Base-by-base conservation (phyloP, 2,113 vertebrate genomes). In the Apodemus speciosus region DNA sequence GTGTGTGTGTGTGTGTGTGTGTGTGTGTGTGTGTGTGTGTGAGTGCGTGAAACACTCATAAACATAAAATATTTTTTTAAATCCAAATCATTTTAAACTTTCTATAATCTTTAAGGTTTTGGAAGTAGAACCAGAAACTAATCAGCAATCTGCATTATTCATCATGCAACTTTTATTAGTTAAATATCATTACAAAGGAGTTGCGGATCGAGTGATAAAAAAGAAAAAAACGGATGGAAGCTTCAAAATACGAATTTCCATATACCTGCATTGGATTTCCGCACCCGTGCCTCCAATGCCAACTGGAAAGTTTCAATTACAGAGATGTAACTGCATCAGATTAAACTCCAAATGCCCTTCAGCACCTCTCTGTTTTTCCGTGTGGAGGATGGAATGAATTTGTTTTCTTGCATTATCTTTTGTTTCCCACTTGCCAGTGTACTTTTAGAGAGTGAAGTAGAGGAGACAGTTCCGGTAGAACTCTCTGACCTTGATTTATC, bases 121-220 rank as follows among this genome's bases (percentile, higher is more conserved):
- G 6, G 71, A 79, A 91, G 72, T 89, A 81, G 30, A 83, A 72
- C 6, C 81, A 23, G 90, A 83, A 77, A 69, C 35, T 6, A 81
- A 91, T 84, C 58, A 86, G 32, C 1, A 85, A 88, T 43, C 92
- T 14, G 9, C 16, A 38, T 92, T 46, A 60, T 72, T 85, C 7
- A 81, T 92, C 23, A 71, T n/a, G 80, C 27, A 53, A 85, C 9
- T 53, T 90, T 91, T 49, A 5, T 66, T n/a, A 92, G n/a, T 85
- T 66, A 95, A 94, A 93, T 73, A 88, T n/a, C 15, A 96, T 85
- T 35, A 76, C 38, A 81, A 89, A 85, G 25, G 73, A 68, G 79
- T 77, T 30, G 1, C 21, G 2, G 25, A 14, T 25, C 5, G 35
- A 72, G 35, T 30, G 27, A 9, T 51, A 35, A 58, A 35, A 86